phyloP scores from a whole-genome alignment of 2,888 invertebrate genomes.

The Thelaira solivaga region DNA sequence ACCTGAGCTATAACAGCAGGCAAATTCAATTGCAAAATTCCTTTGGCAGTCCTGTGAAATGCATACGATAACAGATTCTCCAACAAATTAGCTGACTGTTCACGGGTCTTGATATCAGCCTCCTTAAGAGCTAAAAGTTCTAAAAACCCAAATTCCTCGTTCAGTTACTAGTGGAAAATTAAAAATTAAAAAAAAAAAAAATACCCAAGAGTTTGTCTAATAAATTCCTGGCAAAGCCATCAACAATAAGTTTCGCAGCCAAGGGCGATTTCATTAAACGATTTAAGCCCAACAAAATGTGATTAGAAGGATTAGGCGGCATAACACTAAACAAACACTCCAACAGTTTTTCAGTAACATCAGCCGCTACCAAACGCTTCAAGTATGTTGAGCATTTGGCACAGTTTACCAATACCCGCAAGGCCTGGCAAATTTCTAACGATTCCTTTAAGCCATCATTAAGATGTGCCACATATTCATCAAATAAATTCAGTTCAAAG shows the following conservation, averaged over 20 bases:
- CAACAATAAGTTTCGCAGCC: conserved; percentile 66
- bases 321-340: conserved; percentile 65
- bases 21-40: conserved; percentile 61
- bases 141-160: background rate
- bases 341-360: conserved; percentile 66
- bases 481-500: conserved; percentile 71
- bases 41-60: conserved; percentile 64
- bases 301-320: conserved; percentile 59
- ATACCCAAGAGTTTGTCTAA: conserved; percentile 61
- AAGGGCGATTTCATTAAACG: conserved; percentile 67
- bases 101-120: conserved; percentile 66
- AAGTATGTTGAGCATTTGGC: conserved; percentile 67
- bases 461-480: conserved; percentile 66
- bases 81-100: conserved; percentile 68
- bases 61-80: conserved; percentile 64
- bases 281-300: conserved; percentile 68
- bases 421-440: conserved; percentile 65
- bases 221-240: conserved; percentile 60
- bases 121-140: conserved; percentile 58
- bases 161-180: background rate
- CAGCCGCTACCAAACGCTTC: conserved; percentile 64
- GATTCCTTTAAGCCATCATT: conserved; percentile 37
- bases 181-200: background rate
- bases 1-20: conserved; percentile 56
- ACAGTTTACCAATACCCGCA: conserved; percentile 68